Percentiles rank a stretch among this genome's conserved stretches.
Evolutionary conservation across 2,888 invertebrate species (phyloP).

Genomic region (Caenorhabditis virilis): DNA sequence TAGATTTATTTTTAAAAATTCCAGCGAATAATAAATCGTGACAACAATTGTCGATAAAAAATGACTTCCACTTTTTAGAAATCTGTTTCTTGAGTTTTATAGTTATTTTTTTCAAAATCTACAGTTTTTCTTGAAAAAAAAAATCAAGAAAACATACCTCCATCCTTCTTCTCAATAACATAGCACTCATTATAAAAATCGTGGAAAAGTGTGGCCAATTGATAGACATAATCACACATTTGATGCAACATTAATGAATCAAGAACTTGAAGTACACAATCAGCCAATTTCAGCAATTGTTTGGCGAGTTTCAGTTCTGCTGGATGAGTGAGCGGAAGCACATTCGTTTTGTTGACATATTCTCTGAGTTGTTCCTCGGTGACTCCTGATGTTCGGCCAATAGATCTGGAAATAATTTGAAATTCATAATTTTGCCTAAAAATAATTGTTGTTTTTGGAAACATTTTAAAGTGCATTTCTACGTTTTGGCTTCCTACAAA

Average conservation of each 20-base stretch:
- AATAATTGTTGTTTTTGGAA: neutral
- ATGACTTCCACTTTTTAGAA: no score
- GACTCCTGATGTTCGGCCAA: conserved; percentile 71
- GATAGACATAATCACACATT: conserved; percentile 95
- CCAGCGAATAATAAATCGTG: neutral
- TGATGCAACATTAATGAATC: conserved; percentile 70
- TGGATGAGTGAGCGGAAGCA: conserved; percentile 78
- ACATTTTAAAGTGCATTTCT: neutral
- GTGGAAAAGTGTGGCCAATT: conserved; percentile 86
- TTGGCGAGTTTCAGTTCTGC: conserved; percentile 94
- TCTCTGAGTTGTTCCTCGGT: conserved; percentile 72
- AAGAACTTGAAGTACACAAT: conserved; percentile 81
- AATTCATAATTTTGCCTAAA: neutral
- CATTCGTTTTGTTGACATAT: conserved; percentile 74
- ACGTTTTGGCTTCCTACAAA: no score
- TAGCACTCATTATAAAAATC: conserved; percentile 98
- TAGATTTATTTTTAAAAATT: neutral
- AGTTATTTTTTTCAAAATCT: neutral
- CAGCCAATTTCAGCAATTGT: conserved; percentile 82
- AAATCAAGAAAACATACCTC: conserved; percentile 35
- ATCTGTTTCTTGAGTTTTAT: conserved; percentile 61
- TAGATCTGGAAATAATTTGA: conserved; percentile 68
- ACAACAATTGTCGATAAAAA: neutral
- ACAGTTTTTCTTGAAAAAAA: neutral
- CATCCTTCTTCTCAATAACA: conserved; percentile 86